These are phyloP conservation scores for Struthidea cinerea DNA, from an alignment of 2,113 vertebrate species.

Conservation along the genomic window DNA sequence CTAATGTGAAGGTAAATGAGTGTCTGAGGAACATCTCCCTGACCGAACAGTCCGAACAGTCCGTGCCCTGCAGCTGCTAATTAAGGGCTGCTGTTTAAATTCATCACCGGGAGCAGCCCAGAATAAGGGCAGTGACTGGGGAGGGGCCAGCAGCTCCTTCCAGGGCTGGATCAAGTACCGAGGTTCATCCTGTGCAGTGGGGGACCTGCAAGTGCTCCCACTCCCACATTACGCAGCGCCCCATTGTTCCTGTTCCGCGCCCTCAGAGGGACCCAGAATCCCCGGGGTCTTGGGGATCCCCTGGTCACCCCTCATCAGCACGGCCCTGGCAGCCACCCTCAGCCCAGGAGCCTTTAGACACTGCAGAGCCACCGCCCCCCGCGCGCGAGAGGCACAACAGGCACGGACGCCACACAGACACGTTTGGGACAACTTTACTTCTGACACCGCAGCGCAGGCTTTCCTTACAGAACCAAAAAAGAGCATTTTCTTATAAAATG, in stretches of 20 bases:
- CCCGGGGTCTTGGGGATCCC: neutral
- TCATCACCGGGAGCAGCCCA: neutral
- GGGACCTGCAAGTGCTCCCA: neutral
- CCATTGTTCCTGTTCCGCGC: neutral
- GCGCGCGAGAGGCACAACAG: neutral
- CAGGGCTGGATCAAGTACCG: fast-evolving
- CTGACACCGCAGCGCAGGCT: neutral
- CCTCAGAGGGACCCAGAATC: neutral
- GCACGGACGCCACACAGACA: neutral
- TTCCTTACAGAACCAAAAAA: neutral
- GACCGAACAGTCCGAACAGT: neutral
- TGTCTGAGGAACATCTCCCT: neutral
- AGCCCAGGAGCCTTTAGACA: neutral
- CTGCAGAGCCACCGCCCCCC: fast-evolving
- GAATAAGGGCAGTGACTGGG: neutral
- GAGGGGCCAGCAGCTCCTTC: neutral
- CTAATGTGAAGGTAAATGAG: neutral
- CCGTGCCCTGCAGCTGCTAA: neutral
- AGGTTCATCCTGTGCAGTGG: neutral
- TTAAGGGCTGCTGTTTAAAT: neutral
- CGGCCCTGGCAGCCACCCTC: neutral
- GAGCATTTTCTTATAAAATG: neutral
- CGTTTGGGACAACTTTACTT: constrained; percentile 2
- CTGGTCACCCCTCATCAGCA: fast-evolving
- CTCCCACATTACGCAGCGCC: neutral